phyloP scores from a whole-genome alignment of 1,140 invertebrate genomes.

The Drosophila sucinea region DNA sequence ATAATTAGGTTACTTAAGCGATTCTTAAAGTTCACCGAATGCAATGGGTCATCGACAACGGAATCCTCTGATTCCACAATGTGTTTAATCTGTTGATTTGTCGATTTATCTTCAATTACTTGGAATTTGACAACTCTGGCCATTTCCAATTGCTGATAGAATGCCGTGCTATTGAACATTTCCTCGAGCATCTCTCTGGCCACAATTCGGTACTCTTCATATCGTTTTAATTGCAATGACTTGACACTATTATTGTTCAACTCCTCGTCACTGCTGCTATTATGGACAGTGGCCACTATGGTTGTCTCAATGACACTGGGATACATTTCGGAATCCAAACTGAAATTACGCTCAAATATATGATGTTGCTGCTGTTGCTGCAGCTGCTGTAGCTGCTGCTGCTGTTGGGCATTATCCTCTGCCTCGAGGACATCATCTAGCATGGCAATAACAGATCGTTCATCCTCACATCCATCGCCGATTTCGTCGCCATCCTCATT shows the following conservation, averaged over 20 bases:
- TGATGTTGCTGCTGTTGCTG: background rate
- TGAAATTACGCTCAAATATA: constrained; percentile 67
- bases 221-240: constrained; percentile 18
- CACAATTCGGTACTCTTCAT: constrained; percentile 50
- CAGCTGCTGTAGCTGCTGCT: background rate
- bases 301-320: constrained; percentile 76
- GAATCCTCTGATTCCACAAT: constrained; percentile 47
- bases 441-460: constrained; percentile 75
- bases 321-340: constrained; percentile 72
- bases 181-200: constrained; percentile 65
- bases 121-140: background rate
- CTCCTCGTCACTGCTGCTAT: constrained; percentile 69
- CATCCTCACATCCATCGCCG: constrained; percentile 50
- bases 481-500: constrained; percentile 42
- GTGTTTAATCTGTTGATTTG: constrained; percentile 21
- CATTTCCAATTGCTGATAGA: constrained; percentile 52
- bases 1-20: constrained; percentile 70
- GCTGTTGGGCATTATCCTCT: constrained; percentile 51
- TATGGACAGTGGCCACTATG: constrained; percentile 78
- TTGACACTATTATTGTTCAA: constrained; percentile 18
- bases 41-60: constrained; percentile 67
- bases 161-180: constrained; percentile 60
- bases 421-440: constrained; percentile 76
- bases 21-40: constrained; percentile 76
- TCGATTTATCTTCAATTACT: background rate